Evolutionary conservation across 1,140 invertebrate species (phyloP).

Genomic region (Anastrepha ludens): DNA sequence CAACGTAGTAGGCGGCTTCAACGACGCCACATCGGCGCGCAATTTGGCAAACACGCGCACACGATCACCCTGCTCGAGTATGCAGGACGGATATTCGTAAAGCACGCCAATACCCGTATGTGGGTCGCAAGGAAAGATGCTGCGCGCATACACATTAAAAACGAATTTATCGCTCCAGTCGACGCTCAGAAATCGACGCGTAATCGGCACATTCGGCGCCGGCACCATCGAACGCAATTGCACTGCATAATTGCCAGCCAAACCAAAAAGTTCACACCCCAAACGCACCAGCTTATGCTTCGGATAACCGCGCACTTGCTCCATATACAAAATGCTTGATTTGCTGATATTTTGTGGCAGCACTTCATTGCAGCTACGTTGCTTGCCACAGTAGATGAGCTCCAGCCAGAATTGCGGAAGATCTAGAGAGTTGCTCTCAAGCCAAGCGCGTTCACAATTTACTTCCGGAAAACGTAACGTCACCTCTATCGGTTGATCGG

Average conservation of each 20-base stretch:
- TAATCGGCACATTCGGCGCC: slow-evolving; percentile 77
- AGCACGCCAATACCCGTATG: slow-evolving; percentile 82
- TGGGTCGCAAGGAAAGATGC: slow-evolving; percentile 86
- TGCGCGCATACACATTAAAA: slow-evolving; percentile 86
- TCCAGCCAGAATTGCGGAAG: slow-evolving; percentile 84
- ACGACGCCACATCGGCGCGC: slow-evolving; percentile 80
- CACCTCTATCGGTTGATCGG: slow-evolving; percentile 81
- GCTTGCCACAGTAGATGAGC: slow-evolving; percentile 85
- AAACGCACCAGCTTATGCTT: slow-evolving; percentile 79
- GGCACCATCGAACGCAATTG: slow-evolving; percentile 78
- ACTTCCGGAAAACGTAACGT: slow-evolving; percentile 83
- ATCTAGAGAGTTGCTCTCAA: slow-evolving; percentile 70
- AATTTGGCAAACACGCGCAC: slow-evolving; percentile 84
- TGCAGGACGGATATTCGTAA: slow-evolving; percentile 88
- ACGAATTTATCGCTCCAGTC: slow-evolving; percentile 88
- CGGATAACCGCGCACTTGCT: slow-evolving; percentile 83
- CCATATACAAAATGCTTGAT: slow-evolving; percentile 79
- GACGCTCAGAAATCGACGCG: slow-evolving; percentile 80
- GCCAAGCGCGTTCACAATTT: slow-evolving; percentile 76
- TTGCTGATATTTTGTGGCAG: slow-evolving; percentile 60
- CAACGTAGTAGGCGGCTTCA: slow-evolving; percentile 78
- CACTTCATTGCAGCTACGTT: slow-evolving; percentile 70
- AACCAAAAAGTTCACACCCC: slow-evolving; percentile 85
- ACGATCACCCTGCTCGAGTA: slow-evolving; percentile 82
- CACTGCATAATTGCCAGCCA: slow-evolving; percentile 85